Percentiles rank a stretch among this genome's conserved stretches.
phyloP scores from a whole-genome alignment of 2,113 vertebrate genomes.

The Cisticola juncidis region DNA sequence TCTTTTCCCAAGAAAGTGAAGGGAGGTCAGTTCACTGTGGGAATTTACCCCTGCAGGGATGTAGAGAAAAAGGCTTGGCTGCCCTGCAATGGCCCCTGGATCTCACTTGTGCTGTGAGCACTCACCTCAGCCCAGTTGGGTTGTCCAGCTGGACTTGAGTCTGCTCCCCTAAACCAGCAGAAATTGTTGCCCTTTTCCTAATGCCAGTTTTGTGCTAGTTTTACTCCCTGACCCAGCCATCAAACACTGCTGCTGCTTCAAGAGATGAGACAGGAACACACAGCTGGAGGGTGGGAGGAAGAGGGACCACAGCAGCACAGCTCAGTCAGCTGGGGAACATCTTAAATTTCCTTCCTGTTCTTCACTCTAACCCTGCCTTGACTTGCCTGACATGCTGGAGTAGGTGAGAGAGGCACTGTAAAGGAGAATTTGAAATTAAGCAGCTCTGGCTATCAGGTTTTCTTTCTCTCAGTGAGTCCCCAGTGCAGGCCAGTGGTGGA shows the following conservation, averaged over 20 bases:
- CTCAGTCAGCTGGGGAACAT: not conserved
- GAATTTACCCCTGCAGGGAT: not conserved
- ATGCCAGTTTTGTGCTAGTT: not conserved
- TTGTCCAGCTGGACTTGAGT: not conserved
- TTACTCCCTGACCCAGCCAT: not conserved
- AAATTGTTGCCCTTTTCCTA: not conserved
- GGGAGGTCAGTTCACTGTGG: not conserved
- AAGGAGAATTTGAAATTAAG: not conserved
- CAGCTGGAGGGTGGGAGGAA: not conserved
- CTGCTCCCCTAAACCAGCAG: not conserved
- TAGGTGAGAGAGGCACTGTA: not conserved
- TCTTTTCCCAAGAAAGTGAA: not conserved
- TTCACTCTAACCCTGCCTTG: not conserved
- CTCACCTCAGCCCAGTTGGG: accelerated
- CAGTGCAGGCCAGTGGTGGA: not conserved
- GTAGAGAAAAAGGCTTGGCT: not conserved
- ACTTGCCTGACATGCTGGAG: not conserved
- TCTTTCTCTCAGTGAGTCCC: not conserved
- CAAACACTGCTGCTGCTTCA: not conserved
- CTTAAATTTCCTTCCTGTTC: conserved; percentile 3
- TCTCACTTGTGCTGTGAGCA: not conserved
- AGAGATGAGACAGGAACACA: not conserved
- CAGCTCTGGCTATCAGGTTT: not conserved
- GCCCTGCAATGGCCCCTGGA: not conserved
- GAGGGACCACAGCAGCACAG: not conserved